Evolutionary conservation across 23 tunicate genomes (phyloP).

Genomic region (Styela clava): DNA sequence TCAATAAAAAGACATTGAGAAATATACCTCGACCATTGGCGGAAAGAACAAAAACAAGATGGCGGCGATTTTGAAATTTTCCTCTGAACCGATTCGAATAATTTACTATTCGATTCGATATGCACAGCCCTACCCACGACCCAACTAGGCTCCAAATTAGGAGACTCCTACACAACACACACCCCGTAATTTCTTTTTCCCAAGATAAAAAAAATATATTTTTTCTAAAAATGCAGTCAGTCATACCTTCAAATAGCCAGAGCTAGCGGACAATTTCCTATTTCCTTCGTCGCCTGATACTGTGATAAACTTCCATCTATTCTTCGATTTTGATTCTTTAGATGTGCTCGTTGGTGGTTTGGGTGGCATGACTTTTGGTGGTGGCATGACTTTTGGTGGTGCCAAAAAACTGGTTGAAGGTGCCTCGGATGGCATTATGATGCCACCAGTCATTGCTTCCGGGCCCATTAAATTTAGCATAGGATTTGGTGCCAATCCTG

Average conservation of each 20-base stretch:
- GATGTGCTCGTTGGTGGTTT: not conserved
- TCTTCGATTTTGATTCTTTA: not conserved
- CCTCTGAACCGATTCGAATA: too few species aligned
- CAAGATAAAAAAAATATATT: too few species aligned
- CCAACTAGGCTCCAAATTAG: too few species aligned
- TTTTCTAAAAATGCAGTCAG: too few species aligned
- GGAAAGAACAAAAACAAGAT: too few species aligned
- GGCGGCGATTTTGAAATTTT: too few species aligned
- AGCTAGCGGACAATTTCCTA: not conserved
- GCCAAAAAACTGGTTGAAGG: not conserved
- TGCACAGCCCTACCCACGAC: too few species aligned
- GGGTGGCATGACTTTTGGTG: not conserved
- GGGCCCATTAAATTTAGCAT: not conserved
- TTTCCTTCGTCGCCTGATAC: not conserved
- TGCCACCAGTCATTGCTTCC: not conserved
- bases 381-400: not conserved
- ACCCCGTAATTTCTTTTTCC: too few species aligned
- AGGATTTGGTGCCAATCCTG: not conserved
- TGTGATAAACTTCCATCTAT: not conserved
- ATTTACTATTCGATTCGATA: too few species aligned
- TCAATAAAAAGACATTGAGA: too few species aligned
- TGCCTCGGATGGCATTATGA: not conserved
- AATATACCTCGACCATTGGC: too few species aligned
- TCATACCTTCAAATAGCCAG: constrained; percentile 8
- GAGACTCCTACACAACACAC: too few species aligned